Conservation (phyloP, 2,888 invertebrate genomes). For the Drosophila melanosoma region DNA sequence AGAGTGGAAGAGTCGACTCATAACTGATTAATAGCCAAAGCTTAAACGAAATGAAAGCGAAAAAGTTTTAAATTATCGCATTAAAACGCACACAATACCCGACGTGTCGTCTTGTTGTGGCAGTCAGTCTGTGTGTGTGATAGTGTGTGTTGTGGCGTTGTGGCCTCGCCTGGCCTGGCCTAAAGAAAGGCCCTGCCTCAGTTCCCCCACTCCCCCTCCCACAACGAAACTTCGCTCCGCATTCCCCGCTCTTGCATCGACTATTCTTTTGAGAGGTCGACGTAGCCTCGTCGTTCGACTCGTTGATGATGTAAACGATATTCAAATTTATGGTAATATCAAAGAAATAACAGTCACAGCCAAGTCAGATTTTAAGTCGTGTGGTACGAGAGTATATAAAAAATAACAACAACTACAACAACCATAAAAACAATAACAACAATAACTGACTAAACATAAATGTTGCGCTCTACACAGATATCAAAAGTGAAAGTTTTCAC, state of each 20-base stretch:
- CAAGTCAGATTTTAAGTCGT: conserved; percentile 58
- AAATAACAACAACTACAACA: conserved; percentile 10
- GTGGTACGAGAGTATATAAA: conserved; percentile 22
- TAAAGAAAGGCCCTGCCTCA: conserved; percentile 50
- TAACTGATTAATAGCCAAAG: conserved; percentile 70
- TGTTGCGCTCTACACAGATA: conserved; percentile 52
- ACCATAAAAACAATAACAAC: conserved; percentile 15
- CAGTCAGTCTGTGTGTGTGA: conserved; percentile 1
- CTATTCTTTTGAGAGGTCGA: conserved; percentile 57
- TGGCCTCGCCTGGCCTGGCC: conserved; percentile 46
- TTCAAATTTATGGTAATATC: conserved; percentile 72
- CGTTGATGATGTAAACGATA: conserved; percentile 69
- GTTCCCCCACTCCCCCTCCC: background rate
- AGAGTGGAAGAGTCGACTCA: conserved; percentile 46
- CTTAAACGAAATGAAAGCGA: conserved; percentile 70
- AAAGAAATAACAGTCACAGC: conserved; percentile 55
- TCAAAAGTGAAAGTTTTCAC: conserved; percentile 73
- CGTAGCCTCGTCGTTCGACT: conserved; percentile 15
- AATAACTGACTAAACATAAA: conserved; percentile 56
- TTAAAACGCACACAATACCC: conserved; percentile 50
- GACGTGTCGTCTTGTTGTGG: conserved; percentile 38
- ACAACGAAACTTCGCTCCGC: background rate
- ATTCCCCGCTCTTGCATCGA: conserved; percentile 13
- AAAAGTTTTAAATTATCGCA: conserved; percentile 70
- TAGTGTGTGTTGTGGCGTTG: conserved; percentile 24